phyloP scores from a whole-genome alignment of 2,113 vertebrate species.

The Gopherus flavomarginatus region DNA sequence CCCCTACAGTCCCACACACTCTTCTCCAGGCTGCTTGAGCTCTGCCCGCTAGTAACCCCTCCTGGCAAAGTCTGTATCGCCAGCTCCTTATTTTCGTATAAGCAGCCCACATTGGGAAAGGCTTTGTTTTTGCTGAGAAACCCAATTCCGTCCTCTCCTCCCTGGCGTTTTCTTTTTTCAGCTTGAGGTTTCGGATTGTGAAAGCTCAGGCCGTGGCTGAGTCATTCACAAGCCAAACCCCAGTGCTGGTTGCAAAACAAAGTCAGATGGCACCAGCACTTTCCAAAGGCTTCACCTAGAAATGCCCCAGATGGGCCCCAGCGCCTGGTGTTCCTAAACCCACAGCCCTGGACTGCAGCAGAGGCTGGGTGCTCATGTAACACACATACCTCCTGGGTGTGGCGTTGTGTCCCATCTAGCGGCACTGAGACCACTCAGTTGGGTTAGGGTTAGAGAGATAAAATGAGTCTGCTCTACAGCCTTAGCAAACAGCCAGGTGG shows the following conservation, averaged over 20 bases:
- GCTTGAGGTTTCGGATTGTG: not conserved
- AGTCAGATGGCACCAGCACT: not conserved
- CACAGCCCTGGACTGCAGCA: not conserved
- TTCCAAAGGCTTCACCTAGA: not conserved
- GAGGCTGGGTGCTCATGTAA: too few species aligned
- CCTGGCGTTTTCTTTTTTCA: not conserved
- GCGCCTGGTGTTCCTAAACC: not conserved
- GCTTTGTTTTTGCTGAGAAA: not conserved
- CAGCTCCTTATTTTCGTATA: not conserved
- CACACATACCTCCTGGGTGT: too few species aligned
- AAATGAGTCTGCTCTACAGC: too few species aligned
- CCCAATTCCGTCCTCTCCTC: not conserved
- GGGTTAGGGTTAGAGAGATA: too few species aligned
- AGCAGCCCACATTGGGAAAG: not conserved
- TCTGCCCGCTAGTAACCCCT: not conserved
- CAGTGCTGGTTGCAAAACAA: not conserved
- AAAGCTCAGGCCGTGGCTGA: not conserved
- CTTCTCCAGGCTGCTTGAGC: too few species aligned
- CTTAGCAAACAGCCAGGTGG: too few species aligned
- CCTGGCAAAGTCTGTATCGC: not conserved
- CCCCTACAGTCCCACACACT: not conserved
- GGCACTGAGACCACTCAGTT: too few species aligned
- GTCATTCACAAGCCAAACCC: not conserved
- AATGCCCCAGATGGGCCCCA: not conserved
- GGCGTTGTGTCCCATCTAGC: too few species aligned